Percentiles rank a stretch among this genome's conserved stretches.
phyloP scores from a whole-genome alignment of 2,113 vertebrate species.

The Corynorhinus townsendii region DNA sequence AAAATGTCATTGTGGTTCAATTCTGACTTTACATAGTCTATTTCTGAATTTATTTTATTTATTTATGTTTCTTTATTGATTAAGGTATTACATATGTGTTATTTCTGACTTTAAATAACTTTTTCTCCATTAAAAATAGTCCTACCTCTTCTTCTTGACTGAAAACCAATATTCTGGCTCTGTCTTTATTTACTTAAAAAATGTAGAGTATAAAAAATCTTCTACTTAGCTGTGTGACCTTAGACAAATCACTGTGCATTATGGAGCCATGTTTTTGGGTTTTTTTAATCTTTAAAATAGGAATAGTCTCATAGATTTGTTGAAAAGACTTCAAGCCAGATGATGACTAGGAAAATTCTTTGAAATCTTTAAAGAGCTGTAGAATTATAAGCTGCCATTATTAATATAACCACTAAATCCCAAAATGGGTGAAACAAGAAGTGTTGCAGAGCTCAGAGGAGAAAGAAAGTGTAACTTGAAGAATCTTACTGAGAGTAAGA shows the following conservation, averaged over 20 bases:
- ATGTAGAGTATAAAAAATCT: not conserved
- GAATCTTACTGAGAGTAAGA: not conserved
- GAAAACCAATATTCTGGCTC: not conserved
- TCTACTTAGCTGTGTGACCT: not conserved
- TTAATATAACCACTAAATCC: not conserved
- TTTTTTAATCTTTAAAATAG: not conserved
- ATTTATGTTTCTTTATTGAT: too few relatives aligned
- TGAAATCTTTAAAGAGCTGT: not conserved
- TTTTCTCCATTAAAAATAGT: not conserved
- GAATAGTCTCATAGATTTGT: not conserved
- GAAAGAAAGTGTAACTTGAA: not conserved
- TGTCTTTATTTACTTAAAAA: constrained; percentile 12
- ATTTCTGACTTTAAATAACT: not conserved
- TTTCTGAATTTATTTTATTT: not conserved
- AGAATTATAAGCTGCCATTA: not conserved
- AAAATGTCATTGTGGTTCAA: not conserved
- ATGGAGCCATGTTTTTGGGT: not conserved
- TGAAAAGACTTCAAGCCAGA: not conserved
- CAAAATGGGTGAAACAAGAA: not conserved
- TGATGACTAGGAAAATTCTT: not conserved
- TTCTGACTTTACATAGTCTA: not conserved
- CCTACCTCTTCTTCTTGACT: not conserved
- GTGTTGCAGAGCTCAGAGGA: not conserved
- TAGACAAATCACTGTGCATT: not conserved
- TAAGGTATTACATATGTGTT: not conserved